Conservation (phyloP, 2,113 vertebrate species). For the Phaetusa simplex region DNA sequence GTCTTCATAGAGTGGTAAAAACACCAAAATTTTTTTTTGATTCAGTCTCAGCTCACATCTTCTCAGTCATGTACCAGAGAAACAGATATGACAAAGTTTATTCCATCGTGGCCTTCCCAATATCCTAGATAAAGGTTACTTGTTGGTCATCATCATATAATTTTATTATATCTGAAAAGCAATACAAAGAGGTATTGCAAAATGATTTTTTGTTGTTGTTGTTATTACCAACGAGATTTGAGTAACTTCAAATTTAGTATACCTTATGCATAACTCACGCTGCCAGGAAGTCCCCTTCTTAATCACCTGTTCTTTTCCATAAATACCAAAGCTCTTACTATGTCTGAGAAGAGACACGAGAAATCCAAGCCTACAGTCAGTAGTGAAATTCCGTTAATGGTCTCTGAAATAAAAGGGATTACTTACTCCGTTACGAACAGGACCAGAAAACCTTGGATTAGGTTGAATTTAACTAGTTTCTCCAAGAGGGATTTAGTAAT, state of each 20-base stretch:
- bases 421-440: background rate
- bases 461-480: background rate
- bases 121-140: background rate
- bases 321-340: background rate
- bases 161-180: background rate
- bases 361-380: background rate
- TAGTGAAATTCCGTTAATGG: background rate
- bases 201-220: background rate
- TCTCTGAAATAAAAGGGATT: background rate
- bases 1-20: background rate
- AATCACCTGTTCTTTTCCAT: background rate
- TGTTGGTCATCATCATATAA: background rate
- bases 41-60: background rate
- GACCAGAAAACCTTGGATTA: background rate
- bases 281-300: background rate
- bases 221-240: background rate
- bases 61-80: background rate
- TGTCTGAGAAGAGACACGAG: background rate
- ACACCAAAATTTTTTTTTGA: accelerated
- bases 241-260: background rate
- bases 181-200: background rate
- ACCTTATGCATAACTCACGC: background rate
- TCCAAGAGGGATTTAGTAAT: background rate
- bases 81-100: background rate
- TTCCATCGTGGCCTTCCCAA: background rate